Percentiles rank a stretch among this genome's conserved stretches.
Evolutionary conservation across 2,113 vertebrate species (phyloP).

Genomic region (Burhinus bistriatus): DNA sequence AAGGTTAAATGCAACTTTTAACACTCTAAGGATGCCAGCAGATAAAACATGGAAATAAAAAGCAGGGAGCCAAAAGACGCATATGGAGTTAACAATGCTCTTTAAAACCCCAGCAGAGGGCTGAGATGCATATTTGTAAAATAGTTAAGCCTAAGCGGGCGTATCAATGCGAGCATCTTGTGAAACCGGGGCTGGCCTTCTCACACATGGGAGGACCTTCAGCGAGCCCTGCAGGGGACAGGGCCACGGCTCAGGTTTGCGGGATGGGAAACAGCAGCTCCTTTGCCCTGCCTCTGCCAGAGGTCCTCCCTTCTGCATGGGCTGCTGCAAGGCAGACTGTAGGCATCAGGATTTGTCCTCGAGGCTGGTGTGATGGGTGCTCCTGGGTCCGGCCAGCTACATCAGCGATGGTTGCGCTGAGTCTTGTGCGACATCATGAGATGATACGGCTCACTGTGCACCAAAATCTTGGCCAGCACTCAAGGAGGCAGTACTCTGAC

Average conservation of each 20-base stretch:
- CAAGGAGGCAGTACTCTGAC: neutral
- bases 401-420: fast-evolving
- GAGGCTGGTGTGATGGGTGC: neutral
- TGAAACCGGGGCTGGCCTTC: fast-evolving
- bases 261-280: neutral
- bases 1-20: slow-evolving; percentile 46
- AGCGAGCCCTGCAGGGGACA: neutral
- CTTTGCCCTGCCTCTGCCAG: neutral
- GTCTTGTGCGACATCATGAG: neutral
- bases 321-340: neutral
- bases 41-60: slow-evolving; percentile 20
- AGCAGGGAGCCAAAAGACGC: slow-evolving; percentile 19
- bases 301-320: neutral
- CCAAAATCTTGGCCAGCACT: neutral
- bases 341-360: neutral
- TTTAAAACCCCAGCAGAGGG: neutral
- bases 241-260: neutral
- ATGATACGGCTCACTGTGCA: neutral
- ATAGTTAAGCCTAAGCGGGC: neutral
- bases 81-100: slow-evolving; percentile 21
- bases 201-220: neutral
- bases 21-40: slow-evolving; percentile 1
- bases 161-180: fast-evolving
- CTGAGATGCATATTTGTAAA: neutral
- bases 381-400: neutral